These are phyloP conservation scores for Microhierax caerulescens DNA, from an alignment of 2,797 vertebrate genomes.

Conservation along the genomic window DNA sequence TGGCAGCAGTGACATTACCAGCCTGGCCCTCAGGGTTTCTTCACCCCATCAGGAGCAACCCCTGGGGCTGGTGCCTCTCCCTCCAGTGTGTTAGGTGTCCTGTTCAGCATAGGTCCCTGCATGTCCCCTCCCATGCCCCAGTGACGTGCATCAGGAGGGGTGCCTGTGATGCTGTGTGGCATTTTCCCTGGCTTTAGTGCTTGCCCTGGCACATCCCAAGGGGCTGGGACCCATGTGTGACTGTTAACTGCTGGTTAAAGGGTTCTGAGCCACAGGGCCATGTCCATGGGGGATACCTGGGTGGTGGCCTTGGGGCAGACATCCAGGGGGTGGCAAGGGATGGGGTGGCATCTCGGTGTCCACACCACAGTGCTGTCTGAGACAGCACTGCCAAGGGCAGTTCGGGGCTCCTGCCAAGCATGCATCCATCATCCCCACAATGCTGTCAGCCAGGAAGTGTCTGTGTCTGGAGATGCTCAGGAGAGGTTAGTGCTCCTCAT, in stretches of 20 bases:
- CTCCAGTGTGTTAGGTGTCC: fast-evolving
- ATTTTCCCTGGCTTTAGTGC: not conserved
- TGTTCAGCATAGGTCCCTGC: fast-evolving
- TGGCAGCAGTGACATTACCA: not conserved
- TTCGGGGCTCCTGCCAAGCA: not conserved
- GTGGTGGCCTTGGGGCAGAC: not conserved
- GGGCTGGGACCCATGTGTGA: not conserved
- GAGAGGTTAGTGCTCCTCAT: not conserved
- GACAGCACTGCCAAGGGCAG: not conserved
- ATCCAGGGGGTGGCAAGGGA: fast-evolving
- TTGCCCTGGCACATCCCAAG: not conserved
- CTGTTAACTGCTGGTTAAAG: not conserved
- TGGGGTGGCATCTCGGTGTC: fast-evolving
- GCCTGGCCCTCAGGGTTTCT: not conserved
- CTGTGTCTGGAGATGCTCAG: not conserved
- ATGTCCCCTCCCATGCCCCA: not conserved
- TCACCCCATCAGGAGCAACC: not conserved
- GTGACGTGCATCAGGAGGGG: fast-evolving
- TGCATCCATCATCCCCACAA: not conserved
- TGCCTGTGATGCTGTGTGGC: too few relatives aligned
- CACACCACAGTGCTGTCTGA: not conserved
- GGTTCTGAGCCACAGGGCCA: not conserved
- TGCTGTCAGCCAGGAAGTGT: not conserved
- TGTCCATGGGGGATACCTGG: not conserved
- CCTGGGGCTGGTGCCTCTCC: not conserved